phyloP scores from a whole-genome alignment of 2,888 invertebrate species.

The Napeogenes sylphis region DNA sequence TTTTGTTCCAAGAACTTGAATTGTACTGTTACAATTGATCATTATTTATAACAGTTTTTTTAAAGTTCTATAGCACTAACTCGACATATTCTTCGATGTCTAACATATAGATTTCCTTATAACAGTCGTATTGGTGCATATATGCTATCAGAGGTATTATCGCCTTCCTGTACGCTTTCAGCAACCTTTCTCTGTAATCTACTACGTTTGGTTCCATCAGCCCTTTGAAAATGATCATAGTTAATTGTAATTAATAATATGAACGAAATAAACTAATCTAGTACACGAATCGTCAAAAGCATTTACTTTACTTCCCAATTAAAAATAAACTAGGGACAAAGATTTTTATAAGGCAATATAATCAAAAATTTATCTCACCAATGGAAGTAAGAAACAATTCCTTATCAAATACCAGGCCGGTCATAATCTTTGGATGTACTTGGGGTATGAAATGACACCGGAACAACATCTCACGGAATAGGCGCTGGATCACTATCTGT shows the following conservation, averaged over 20 bases:
- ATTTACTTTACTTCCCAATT: too few species aligned
- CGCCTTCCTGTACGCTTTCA: constrained; percentile 79
- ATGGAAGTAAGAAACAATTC: constrained; percentile 86
- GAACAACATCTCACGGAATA: constrained; percentile 84
- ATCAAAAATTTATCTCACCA: constrained; percentile 47
- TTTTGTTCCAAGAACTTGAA: too few species aligned
- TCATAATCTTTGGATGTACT: constrained; percentile 85
- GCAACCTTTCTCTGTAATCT: constrained; percentile 77
- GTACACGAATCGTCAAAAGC: too few species aligned
- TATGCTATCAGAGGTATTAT: constrained; percentile 86
- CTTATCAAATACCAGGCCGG: constrained; percentile 84
- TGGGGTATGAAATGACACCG: constrained; percentile 85
- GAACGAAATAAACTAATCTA: too few species aligned
- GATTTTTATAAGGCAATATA: background rate
- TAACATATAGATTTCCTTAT: constrained; percentile 79
- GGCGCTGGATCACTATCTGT: constrained; percentile 76
- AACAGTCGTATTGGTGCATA: constrained; percentile 80
- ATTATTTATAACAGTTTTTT: too few species aligned
- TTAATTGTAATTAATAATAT: background rate
- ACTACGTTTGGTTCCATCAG: constrained; percentile 66
- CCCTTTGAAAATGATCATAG: constrained; percentile 40
- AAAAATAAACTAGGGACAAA: too few species aligned
- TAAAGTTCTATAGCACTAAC: constrained; percentile 64
- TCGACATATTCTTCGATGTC: constrained; percentile 82
- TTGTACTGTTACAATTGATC: too few species aligned